Evolutionary conservation across 1,140 invertebrate genomes (phyloP), one percentile per base, ranked within the genome.

Genomic region (Hypsibius dujardini): DNA sequence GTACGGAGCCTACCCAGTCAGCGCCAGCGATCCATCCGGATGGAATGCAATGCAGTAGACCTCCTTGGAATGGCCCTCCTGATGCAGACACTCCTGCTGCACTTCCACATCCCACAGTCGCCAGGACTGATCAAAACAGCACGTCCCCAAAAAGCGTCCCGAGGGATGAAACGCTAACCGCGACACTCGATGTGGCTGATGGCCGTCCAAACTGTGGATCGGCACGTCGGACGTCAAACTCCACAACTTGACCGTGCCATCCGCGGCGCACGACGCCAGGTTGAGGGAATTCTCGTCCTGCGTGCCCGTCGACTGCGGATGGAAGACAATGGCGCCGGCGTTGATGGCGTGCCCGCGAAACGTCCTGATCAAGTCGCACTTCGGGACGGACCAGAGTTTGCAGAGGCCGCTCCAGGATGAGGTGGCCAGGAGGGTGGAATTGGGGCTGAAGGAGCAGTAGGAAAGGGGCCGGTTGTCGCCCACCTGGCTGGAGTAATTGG

Each of bases 21-120:
- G 88, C 47, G 86, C 86, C 0, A 98, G 85, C 46, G 94, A 94
- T 0, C 95, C 96, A 81, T 99, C 96, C 46, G 79, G 79, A 77
- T 99, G 95, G 80, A 98, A 98, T 70, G 88, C 86, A 14, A 98
- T 86, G 77, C 93, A 93, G 80, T 95, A 92, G 0, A 98, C 95
- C 0, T 90, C 84, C 80, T 92, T 92, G 28, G 90, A 88, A 79
- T 99, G 96, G 1, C 95, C 95, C 82, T 99, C 95, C 79, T 99
- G 96, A 82, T 98, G 95, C 0, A 99, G 81, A 1, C 99, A 88
- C 82, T 99, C 96, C 71, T 88, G 84, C 71, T 87, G 86, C 46
- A 88, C 88, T 77, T 95, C 87, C 70, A 98, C 81, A 82, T 99
- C 96, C 90, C 92, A 98, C 3, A 99, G 81, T 72, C 95, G 81